Evolutionary conservation across 2,888 invertebrate species (phyloP).

Genomic region (Rhaphigaster nebulosa): DNA sequence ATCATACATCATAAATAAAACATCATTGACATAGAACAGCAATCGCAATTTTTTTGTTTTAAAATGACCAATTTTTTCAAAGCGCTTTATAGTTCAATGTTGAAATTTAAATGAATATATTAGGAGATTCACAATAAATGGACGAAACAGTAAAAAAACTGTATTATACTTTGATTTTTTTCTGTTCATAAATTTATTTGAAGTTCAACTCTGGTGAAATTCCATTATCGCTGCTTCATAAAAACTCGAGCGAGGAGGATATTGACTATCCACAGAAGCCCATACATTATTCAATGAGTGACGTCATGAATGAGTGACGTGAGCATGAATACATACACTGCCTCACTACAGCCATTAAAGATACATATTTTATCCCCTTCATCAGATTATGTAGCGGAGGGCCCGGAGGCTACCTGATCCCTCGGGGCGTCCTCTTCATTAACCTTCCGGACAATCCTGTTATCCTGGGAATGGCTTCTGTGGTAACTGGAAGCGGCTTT

Average conservation of each 20-base stretch:
- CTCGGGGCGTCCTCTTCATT: neutral
- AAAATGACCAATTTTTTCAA: too few relatives aligned
- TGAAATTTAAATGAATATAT: too few relatives aligned
- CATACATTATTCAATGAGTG: conserved; percentile 38
- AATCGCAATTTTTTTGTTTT: too few relatives aligned
- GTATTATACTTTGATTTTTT: neutral
- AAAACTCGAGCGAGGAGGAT: neutral
- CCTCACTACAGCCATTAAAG: conserved; percentile 29
- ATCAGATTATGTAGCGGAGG: neutral
- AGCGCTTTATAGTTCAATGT: too few relatives aligned
- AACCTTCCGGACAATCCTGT: conserved; percentile 25
- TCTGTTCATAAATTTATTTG: neutral
- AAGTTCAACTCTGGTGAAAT: neutral
- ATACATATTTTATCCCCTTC: conserved; percentile 46
- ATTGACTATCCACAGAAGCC: conserved; percentile 8
- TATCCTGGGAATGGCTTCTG: neutral
- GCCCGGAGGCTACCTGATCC: neutral
- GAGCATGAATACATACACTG: conserved; percentile 43
- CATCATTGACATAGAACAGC: too few relatives aligned
- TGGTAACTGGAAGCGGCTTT: conserved; percentile 17
- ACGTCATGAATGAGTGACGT: conserved; percentile 47
- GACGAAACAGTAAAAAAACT: too few relatives aligned
- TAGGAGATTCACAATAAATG: too few relatives aligned
- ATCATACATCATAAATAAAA: too few relatives aligned
- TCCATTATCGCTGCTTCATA: neutral